Base-by-base conservation (phyloP, 2,113 vertebrate genomes). In the Campylomormyrus numenius region DNA sequence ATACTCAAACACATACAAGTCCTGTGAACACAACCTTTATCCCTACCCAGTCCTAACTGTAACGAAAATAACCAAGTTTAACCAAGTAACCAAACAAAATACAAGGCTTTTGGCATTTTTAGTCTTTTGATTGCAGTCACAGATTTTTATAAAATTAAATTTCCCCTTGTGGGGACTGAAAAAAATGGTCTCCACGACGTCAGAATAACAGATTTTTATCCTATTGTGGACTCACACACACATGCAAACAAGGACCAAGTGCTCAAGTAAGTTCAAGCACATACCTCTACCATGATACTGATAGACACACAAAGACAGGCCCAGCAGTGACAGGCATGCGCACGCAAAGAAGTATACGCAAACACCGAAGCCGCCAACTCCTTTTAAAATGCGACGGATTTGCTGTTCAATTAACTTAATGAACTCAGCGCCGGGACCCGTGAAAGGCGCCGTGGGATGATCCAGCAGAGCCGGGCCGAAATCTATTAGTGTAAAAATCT, bases 381-480 rank as follows among this genome's bases (percentile, higher is more conserved):
- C 94, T 94, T 94, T 95, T 95, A 96, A 96, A 95, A 93, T 94
- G 94, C 95, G 92, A 93, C 95, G 93, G 94, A 94, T 94, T 94
- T 92, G 86, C 93, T 95, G 94, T 96, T 96, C 96, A 97, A 96
- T 97, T 97, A 97, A 95, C 96, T 95, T 95, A 95, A 96, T 96
- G 95, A 96, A 95, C 94, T 96, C 96, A 91, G 95, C 95, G 94
- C 93, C 94, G 94, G 94, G 95, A 95, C 94, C 96, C 94, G 96
- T 96, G 95, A 96, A 96, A 94, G 95, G 95, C 96, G 96, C 95
- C 95, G 93, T 94, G 96, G 96, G 96, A 96, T 96, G 96, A 96
- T 96, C 96, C 94, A 94, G 94, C 95, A 91, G 89, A 92, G 49
- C 93, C 92, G 91, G 94, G 95, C 96, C 94, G 94, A 96, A 95